These are phyloP conservation scores for Chrysomallon squamiferum DNA, from an alignment of 1,140 invertebrate species.

Conservation along the genomic window DNA sequence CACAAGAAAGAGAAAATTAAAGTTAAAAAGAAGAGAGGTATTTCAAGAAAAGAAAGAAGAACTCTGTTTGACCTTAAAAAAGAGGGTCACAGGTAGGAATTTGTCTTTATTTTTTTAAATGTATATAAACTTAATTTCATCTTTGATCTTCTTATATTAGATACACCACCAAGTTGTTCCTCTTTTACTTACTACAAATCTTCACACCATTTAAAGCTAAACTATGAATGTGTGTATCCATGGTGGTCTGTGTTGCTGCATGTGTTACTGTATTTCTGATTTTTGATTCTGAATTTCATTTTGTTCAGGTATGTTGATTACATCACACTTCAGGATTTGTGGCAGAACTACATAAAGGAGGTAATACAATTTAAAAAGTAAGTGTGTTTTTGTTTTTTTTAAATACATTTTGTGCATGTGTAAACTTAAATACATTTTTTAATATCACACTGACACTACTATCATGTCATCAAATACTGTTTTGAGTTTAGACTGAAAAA, in stretches of 20 bases:
- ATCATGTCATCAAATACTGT: too few relatives aligned
- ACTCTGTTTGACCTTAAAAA: conserved; percentile 32
- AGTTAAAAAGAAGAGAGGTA: conserved; percentile 3
- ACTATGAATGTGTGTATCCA: too few relatives aligned
- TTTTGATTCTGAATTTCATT: conserved; percentile 7
- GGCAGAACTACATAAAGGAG: conserved; percentile 74
- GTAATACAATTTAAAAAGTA: conserved; percentile 44
- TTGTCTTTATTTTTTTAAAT: too few relatives aligned
- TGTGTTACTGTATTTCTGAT: too few relatives aligned
- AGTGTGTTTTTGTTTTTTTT: background rate
- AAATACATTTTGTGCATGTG: background rate
- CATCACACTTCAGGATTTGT: conserved; percentile 72
- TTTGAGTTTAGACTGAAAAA: too few relatives aligned
- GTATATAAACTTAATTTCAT: conserved; percentile 1
- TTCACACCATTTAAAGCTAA: too few relatives aligned
- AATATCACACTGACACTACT: too few relatives aligned
- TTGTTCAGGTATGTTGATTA: conserved; percentile 70
- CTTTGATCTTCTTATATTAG: background rate
- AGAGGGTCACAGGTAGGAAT: conserved; percentile 31
- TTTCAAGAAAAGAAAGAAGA: conserved; percentile 23
- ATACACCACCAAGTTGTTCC: background rate
- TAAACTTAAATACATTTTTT: background rate
- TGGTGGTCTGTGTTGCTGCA: too few relatives aligned
- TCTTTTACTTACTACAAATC: background rate
- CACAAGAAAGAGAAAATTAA: background rate